Conservation (phyloP, 2,888 invertebrate genomes). For the Morpho achilles region DNA sequence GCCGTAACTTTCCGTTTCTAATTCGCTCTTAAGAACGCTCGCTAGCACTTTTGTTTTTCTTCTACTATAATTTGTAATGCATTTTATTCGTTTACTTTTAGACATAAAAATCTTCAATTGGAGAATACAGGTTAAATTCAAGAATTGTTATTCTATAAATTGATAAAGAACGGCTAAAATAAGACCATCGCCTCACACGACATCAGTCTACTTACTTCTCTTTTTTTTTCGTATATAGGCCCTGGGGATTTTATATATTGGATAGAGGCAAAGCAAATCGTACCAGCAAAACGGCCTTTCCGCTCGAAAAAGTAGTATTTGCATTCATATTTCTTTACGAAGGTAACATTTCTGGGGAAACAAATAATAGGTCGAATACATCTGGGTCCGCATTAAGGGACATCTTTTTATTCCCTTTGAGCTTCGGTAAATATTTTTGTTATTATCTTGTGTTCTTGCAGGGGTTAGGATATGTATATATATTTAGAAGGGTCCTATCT, state of each 20-base stretch:
- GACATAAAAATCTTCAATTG: not conserved
- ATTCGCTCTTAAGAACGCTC: conserved; percentile 20
- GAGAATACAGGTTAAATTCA: not conserved
- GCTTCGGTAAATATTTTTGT: conserved; percentile 76
- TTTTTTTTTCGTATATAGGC: conserved; percentile 43
- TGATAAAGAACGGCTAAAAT: not conserved
- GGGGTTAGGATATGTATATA: conserved; percentile 30
- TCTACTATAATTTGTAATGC: not conserved
- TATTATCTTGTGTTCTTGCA: conserved; percentile 58
- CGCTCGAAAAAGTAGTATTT: conserved; percentile 52
- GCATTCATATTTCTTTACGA: conserved; percentile 62
- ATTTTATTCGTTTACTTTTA: not conserved
- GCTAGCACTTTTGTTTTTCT: conserved; percentile 16
- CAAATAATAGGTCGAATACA: conserved; percentile 74
- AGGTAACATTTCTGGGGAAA: conserved; percentile 60
- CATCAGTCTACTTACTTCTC: conserved; percentile 4
- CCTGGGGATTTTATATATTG: conserved; percentile 53
- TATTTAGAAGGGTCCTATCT: conserved; percentile 12
- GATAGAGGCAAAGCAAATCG: conserved; percentile 55
- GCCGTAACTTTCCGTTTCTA: conserved; percentile 58
- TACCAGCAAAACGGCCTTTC: conserved; percentile 43
- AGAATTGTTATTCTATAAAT: conserved; percentile 1
- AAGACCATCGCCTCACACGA: conserved; percentile 1
- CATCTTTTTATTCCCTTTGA: conserved; percentile 72
- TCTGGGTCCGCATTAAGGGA: conserved; percentile 72